A percentile compares a stretch with the other conserved stretches of the same genome.
Conservation (phyloP, 2,113 vertebrate genomes). For the Vicugna pacos region DNA sequence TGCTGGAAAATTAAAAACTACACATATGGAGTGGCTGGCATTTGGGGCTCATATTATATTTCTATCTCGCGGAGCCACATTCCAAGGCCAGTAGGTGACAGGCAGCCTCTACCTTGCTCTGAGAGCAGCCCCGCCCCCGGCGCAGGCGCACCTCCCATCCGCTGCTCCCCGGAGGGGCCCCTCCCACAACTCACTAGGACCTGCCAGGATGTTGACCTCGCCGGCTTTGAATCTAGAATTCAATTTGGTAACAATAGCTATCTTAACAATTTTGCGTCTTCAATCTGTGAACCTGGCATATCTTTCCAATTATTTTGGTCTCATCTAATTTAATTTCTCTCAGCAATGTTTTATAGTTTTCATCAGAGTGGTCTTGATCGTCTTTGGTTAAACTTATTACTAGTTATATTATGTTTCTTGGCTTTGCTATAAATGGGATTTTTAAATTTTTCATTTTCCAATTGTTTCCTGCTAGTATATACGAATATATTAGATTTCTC, state of each 20-base stretch:
- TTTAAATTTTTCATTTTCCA: not conserved
- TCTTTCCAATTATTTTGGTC: not conserved
- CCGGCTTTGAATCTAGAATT: not conserved
- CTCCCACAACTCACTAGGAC: not conserved
- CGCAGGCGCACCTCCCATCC: not conserved
- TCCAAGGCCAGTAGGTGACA: not conserved
- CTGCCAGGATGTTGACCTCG: not conserved
- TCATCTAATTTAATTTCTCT: constrained; percentile 25
- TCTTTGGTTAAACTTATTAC: not conserved
- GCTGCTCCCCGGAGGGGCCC: not conserved
- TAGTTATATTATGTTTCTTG: constrained; percentile 9
- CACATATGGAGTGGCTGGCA: not conserved
- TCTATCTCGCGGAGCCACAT: not conserved
- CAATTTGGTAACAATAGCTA: not conserved
- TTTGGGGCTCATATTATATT: not conserved
- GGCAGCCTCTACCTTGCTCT: not conserved
- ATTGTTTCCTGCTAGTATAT: not conserved
- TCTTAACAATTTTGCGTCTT: not conserved
- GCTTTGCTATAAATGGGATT: not conserved
- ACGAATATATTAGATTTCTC: not conserved
- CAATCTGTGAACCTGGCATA: not conserved
- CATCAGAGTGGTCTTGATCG: not conserved
- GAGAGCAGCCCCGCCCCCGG: not conserved
- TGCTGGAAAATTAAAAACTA: not conserved
- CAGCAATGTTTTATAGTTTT: not conserved